A percentile compares a stretch with the other conserved stretches of the same genome.
Evolutionary conservation across 2,888 invertebrate species (phyloP).

Genomic region (Phortica magna): DNA sequence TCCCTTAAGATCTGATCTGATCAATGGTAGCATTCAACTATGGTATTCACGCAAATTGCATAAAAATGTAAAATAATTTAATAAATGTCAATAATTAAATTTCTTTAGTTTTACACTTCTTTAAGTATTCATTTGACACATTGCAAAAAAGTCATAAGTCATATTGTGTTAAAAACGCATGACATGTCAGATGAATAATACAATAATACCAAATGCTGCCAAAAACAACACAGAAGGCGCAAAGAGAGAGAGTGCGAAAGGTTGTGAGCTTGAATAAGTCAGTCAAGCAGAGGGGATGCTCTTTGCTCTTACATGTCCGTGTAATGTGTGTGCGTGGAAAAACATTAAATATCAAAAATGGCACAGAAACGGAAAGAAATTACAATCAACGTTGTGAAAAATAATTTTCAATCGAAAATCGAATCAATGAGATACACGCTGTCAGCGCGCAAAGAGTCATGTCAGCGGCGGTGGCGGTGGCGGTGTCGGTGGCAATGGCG

Average conservation of each 20-base stretch:
- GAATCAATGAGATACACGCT: constrained; percentile 52
- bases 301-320: not conserved
- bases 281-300: not conserved
- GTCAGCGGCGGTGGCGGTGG: not conserved
- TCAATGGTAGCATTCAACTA: too few relatives aligned
- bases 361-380: constrained; percentile 32
- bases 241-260: not conserved
- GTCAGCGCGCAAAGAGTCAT: not conserved
- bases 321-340: not conserved
- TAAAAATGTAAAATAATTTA: too few relatives aligned
- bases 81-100: too few relatives aligned
- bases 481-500: not conserved
- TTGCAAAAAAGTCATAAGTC: too few relatives aligned
- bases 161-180: too few relatives aligned
- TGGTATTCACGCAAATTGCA: too few relatives aligned
- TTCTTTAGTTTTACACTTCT: too few relatives aligned
- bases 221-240: too few relatives aligned
- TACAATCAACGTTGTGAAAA: constrained; percentile 50
- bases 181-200: too few relatives aligned
- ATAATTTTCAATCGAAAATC: constrained; percentile 60
- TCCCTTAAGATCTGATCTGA: too few relatives aligned
- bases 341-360: constrained; percentile 30
- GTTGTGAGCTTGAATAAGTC: not conserved
- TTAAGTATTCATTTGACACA: too few relatives aligned
- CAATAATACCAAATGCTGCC: too few relatives aligned